phyloP scores from a whole-genome alignment of 2,113 vertebrate genomes.

The Gobio gobio region DNA sequence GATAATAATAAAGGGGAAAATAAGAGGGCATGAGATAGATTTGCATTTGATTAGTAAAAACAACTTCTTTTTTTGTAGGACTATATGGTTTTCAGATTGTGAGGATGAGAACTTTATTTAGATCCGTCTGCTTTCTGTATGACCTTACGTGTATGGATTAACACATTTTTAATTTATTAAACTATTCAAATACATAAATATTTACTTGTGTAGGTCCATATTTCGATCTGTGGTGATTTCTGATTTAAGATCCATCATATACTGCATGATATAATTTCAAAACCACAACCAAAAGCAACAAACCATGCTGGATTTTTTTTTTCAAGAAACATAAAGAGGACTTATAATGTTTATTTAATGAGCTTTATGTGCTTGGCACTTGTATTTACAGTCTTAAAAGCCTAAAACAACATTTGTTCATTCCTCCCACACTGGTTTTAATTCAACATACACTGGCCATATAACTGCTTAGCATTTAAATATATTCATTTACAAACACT shows the following conservation, averaged over 20 bases:
- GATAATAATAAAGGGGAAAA: slow-evolving; percentile 7
- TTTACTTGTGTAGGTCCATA: background rate
- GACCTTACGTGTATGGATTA: background rate
- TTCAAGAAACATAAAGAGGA: slow-evolving; percentile 32
- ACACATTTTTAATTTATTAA: background rate
- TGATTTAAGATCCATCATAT: background rate
- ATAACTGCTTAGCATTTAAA: slow-evolving; percentile 95
- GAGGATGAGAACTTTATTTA: slow-evolving; percentile 1
- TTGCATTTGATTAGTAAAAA: slow-evolving; percentile 30
- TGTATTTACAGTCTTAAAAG: slow-evolving; percentile 91
- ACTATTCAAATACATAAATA: background rate
- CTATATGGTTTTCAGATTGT: slow-evolving; percentile 9
- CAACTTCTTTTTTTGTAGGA: background rate
- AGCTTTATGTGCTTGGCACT: slow-evolving; percentile 92
- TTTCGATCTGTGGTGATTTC: background rate
- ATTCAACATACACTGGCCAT: slow-evolving; percentile 84
- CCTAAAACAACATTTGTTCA: slow-evolving; percentile 79
- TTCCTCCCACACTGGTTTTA: slow-evolving; percentile 62
- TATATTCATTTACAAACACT: slow-evolving; percentile 95
- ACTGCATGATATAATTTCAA: background rate
- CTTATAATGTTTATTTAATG: slow-evolving; percentile 91
- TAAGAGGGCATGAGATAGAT: slow-evolving; percentile 2
- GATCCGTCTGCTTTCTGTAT: background rate
- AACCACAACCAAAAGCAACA: background rate
- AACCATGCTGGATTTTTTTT: background rate